Evolutionary conservation across 2,113 vertebrate species (phyloP).

Genomic region (Polypterus bichir): DNA sequence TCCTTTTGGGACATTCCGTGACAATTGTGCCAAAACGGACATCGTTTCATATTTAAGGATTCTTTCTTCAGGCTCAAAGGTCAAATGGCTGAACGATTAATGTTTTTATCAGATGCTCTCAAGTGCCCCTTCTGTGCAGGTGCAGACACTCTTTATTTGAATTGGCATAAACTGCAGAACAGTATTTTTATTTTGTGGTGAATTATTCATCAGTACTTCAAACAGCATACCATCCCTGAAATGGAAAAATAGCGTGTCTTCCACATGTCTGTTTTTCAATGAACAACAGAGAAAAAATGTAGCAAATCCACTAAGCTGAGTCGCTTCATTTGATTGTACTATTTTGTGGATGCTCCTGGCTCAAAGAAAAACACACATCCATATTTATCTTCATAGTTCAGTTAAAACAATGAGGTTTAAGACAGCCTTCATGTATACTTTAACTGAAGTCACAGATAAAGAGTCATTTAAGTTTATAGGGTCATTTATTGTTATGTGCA

Average conservation of each 20-base stretch:
- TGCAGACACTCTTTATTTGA: constrained; percentile 4
- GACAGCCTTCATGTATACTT: too few species aligned
- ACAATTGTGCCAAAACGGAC: neutral
- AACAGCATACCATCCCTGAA: neutral
- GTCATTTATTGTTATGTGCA: too few species aligned
- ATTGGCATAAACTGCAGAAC: neutral
- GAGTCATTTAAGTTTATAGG: too few species aligned
- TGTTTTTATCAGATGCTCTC: constrained; percentile 7
- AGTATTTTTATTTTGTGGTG: neutral
- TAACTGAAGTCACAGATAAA: too few species aligned
- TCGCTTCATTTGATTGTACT: too few species aligned
- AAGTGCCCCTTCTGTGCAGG: constrained; percentile 1
- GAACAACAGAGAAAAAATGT: neutral
- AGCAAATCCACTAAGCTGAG: neutral
- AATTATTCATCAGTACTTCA: neutral
- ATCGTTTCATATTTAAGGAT: constrained; percentile 2
- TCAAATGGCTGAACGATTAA: constrained; percentile 2
- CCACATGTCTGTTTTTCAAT: neutral
- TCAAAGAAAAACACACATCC: too few species aligned
- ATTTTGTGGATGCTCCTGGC: too few species aligned
- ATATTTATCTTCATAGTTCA: too few species aligned
- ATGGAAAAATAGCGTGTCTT: neutral
- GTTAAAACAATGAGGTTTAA: too few species aligned
- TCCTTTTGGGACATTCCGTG: too few species aligned
- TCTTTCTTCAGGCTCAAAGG: neutral